phyloP scores from a whole-genome alignment of 2,888 invertebrate species.

The Mamestra brassicae region DNA sequence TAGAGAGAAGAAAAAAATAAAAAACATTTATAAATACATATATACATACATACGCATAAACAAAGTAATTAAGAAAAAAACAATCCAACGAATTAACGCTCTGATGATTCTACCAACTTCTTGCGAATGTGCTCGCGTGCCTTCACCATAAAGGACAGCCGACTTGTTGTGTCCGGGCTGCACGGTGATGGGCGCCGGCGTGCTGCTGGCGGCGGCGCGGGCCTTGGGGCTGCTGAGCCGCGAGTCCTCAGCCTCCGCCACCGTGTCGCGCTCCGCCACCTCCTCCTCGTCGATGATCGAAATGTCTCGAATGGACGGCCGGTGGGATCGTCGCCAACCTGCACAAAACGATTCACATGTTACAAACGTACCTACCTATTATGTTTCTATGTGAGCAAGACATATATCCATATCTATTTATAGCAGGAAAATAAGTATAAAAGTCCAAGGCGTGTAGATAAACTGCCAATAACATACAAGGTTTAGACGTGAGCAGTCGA shows the following conservation, averaged over 20 bases:
- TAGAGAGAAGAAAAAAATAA: too few relatives aligned
- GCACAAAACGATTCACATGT: constrained; percentile 39
- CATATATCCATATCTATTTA: background rate
- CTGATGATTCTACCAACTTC: too few relatives aligned
- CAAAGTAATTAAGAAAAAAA: too few relatives aligned
- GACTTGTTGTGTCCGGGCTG: constrained; percentile 81
- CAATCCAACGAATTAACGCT: too few relatives aligned
- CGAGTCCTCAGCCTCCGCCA: constrained; percentile 75
- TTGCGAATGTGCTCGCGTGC: too few relatives aligned
- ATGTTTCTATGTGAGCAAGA: constrained; percentile 16
- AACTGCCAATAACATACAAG: constrained; percentile 48
- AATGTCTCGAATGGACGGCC: constrained; percentile 96
- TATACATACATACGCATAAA: too few relatives aligned
- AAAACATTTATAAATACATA: too few relatives aligned
- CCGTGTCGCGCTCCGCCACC: constrained; percentile 91
- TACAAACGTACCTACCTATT: background rate
- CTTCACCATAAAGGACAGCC: too few relatives aligned
- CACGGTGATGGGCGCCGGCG: constrained; percentile 85
- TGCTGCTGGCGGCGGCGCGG: constrained; percentile 74
- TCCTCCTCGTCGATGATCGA: constrained; percentile 96
- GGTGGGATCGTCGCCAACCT: constrained; percentile 95
- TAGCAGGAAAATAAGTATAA: constrained; percentile 57
- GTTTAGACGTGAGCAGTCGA: constrained; percentile 45
- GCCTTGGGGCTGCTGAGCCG: constrained; percentile 70
- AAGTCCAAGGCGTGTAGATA: constrained; percentile 24